Evolutionary conservation across 2,113 vertebrate species (phyloP).

Genomic region (Monopterus albus): DNA sequence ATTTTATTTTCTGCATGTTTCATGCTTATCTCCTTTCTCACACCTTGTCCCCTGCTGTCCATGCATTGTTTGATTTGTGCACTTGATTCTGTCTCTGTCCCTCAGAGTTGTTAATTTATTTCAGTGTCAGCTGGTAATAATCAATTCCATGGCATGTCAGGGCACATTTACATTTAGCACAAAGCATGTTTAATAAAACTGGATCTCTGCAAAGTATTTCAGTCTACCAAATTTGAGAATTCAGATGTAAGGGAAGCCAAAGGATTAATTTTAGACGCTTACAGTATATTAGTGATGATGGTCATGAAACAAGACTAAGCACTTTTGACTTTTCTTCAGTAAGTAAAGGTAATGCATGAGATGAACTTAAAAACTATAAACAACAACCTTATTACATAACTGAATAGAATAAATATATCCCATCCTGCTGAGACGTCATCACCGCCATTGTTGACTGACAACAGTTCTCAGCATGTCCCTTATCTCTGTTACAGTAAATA

Average conservation of each 20-base stretch:
- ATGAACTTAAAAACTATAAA: background rate
- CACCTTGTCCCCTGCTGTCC: background rate
- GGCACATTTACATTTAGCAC: background rate
- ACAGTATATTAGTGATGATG: no score
- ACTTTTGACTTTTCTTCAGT: background rate
- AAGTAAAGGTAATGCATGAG: background rate
- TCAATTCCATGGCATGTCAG: background rate
- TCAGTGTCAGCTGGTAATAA: conserved; percentile 2
- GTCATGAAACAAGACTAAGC: background rate
- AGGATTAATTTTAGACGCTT: no score
- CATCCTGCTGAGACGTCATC: conserved; percentile 8
- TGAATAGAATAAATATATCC: conserved; percentile 25
- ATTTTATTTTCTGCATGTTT: background rate
- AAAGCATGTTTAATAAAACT: background rate
- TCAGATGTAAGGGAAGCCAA: background rate
- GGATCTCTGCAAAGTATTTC: background rate
- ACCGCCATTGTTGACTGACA: conserved; percentile 31
- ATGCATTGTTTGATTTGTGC: background rate
- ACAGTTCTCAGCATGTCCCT: background rate
- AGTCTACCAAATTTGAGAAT: background rate
- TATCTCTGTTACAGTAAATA: conserved; percentile 39
- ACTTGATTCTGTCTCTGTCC: background rate
- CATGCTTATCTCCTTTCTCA: background rate
- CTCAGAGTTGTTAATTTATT: background rate
- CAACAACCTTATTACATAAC: background rate